Evolutionary conservation across 2,797 vertebrate species (phyloP).

Genomic region (Pseudochirops corinnae): DNA sequence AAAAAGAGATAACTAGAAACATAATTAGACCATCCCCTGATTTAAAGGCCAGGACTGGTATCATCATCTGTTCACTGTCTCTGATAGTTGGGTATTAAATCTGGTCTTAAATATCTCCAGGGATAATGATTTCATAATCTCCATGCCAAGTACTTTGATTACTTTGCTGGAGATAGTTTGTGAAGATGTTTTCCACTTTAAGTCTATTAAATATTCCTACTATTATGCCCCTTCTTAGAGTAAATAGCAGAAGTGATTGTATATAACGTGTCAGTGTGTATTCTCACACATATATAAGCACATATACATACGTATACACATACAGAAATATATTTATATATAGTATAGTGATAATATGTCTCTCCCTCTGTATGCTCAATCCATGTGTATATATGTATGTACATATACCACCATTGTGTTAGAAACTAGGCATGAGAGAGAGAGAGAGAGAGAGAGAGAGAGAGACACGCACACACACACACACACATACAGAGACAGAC

Average conservation of each 20-base stretch:
- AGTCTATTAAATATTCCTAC: not conserved
- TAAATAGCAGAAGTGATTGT: not conserved
- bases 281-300: not conserved
- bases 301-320: not conserved
- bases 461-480: too few species aligned
- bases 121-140: constrained; percentile 7
- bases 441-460: not conserved
- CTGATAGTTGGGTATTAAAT: constrained; percentile 1
- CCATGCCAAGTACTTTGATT: not conserved
- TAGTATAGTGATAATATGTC: not conserved
- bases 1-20: not conserved
- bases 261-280: not conserved
- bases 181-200: not conserved
- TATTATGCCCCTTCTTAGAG: not conserved
- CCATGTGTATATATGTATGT: not conserved
- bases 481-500: not conserved
- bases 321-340: not conserved
- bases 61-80: constrained; percentile 1
- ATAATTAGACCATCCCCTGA: not conserved
- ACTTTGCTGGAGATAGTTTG: not conserved
- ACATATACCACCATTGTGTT: not conserved
- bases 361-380: not conserved
- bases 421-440: not conserved
- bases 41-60: not conserved
- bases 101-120: not conserved